Evolutionary conservation across 64 coral and sea anemone genomes (phyloP), one percentile per base, ranked within the genome.

Genomic region (Actinia equina): DNA sequence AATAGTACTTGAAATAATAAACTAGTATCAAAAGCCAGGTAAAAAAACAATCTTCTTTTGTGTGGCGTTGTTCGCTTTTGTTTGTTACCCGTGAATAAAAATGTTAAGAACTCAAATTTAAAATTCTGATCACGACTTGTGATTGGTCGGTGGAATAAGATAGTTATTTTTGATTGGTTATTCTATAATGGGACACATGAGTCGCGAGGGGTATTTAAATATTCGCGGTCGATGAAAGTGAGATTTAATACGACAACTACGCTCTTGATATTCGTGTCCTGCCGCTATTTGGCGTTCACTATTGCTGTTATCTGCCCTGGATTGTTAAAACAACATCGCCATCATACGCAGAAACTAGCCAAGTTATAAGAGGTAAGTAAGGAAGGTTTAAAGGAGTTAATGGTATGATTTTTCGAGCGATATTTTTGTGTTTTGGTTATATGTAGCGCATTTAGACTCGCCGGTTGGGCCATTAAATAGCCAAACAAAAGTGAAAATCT

Each of bases 161-260:
- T 87, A 17, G 56, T 76, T n/a, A 30, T 15, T 43, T 43, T 17
- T 92, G 85, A 87, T 92, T 92, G 90, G 90, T 19, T 71, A 65
- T 87, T 87, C 80, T 77, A 78, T 92, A 92, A 92, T 92, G 80
- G 90, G 90, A 87, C 85, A 92, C 58, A 92, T 87, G 90, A 92
- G 79, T 87, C 90, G 90, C 79, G 86, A 92, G 85, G 85, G 90
- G 84, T 92, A 92, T 92, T 92, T 92, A 92, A 92, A 92, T 92
- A 92, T 92, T 92, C 90, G 90, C 90, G 90, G 90, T 92, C 87
- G 90, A 92, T 87, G 78, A 81, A 81, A 81, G 78, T 81, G 78
- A 81, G 78, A 81, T 81, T 81, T 81, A 81, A 52, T 52, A 81
- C 78, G 49, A 81, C 69, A 74, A 74, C 69, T 74, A 74, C 69